phyloP scores from a whole-genome alignment of 1,140 invertebrate species.

The Neuroterus valhalla region DNA sequence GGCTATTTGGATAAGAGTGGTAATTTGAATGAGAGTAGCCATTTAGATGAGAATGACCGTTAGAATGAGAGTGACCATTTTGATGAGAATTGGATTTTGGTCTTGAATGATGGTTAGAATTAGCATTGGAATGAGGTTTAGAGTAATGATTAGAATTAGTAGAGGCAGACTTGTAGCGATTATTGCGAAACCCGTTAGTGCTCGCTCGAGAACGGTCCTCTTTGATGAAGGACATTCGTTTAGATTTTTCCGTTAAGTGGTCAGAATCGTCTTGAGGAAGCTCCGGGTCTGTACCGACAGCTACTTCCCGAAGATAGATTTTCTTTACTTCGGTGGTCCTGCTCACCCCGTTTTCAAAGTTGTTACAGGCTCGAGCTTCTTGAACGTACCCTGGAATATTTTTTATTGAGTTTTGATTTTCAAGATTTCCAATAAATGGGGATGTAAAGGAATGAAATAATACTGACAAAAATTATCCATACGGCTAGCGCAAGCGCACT shows the following conservation, averaged over 20 bases:
- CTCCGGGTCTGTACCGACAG: conserved; percentile 69
- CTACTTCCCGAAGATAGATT: conserved; percentile 70
- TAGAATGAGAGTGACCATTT: conserved; percentile 30
- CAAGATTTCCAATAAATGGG: neutral
- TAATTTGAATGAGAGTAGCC: neutral
- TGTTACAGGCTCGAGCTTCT: conserved; percentile 38
- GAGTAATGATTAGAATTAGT: conserved; percentile 29
- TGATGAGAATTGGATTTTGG: neutral
- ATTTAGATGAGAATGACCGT: conserved; percentile 32
- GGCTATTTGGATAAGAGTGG: neutral
- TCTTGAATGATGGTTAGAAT: conserved; percentile 29
- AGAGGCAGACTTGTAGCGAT: neutral
- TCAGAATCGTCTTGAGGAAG: conserved; percentile 43
- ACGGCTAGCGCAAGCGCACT: too few relatives aligned
- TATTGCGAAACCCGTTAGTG: conserved; percentile 25
- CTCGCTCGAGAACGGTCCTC: conserved; percentile 37
- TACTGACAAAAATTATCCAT: neutral
- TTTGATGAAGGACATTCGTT: conserved; percentile 49
- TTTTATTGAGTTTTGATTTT: neutral
- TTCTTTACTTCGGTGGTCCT: conserved; percentile 64
- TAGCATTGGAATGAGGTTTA: neutral
- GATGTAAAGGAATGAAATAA: neutral
- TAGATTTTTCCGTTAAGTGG: conserved; percentile 55
- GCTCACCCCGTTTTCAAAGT: conserved; percentile 44
- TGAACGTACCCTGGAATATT: conserved; percentile 38